Evolutionary conservation across 2,888 invertebrate species (phyloP), one percentile per base, ranked within the genome.

Genomic region (Ptychoptera albimana): DNA sequence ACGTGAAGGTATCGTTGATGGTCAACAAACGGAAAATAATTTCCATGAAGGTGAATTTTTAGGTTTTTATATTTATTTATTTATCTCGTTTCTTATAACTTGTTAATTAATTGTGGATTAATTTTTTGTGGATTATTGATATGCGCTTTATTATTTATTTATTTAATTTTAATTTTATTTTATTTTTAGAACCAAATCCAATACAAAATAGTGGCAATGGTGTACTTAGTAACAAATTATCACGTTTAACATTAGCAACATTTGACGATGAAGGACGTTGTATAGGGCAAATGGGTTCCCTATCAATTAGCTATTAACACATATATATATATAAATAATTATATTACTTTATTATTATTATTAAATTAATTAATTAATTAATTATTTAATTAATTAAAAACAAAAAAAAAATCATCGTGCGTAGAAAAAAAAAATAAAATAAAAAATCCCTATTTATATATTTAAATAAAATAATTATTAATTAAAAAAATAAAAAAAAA

Each of bases 191-290:
- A 54, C 65, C 64, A 48, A 63, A 64, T 56, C 64, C 64, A 41
- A 65, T 65, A 48, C 64, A 65, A 54, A 63, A 59, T 47, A 64
- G 60, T 51, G 65, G 65, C 39, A 61, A 58, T 45, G 64, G 63
- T 11, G 73, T 81, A 9, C 66, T 89, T 2, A 82, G 84, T 52
- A 91, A 88, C 66, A 91, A 89, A 64, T 69, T 91, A 49, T 83
- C 84, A 49, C 78, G 84, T 53, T 72, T 91, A 37, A 87, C 88
- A 32, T 70, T 91, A 46, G 88, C 89, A 36, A 89, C 89, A 2
- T 89, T 89, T 61, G 89, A 91, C 57, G 89, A 89, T 43, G 78
- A 88, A 57, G 89, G 87, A 38, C 79, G 81, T 55, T 79, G 88
- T 56, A 79, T 89, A 49, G 86, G 86, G 32, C 86, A 87, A 57